Base-by-base conservation (phyloP, 2,888 invertebrate species). In the Flexamia atlantica region DNA sequence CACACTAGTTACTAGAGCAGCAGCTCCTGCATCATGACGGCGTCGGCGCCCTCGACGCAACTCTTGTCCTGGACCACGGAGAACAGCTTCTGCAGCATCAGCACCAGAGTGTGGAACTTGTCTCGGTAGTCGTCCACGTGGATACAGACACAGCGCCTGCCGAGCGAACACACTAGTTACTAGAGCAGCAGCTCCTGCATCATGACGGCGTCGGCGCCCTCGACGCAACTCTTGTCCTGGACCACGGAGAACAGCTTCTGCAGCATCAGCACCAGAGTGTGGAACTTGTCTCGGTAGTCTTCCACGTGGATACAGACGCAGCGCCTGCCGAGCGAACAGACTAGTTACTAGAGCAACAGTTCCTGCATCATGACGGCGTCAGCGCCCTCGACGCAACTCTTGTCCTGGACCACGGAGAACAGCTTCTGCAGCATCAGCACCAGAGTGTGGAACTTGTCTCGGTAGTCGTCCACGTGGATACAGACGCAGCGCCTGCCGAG, bases 361-460 rank as follows among this genome's bases (percentile, higher is more conserved):
- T 99, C 99, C 88, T 99, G 99, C 92, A 97, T 96, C 97, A 99
- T 99, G 0, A 98, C 95, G 60, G 96, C 94, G 90, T 99, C 99
- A 0, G 95, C 95, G 84, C 96, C 97, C 91, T 99, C 99, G 28
- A 94, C 91, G 87, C 94, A 94, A 89, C 95, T 96, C 88, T 96
- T 95, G 84, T 95, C 95, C 90, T 95, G 95, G 0, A 95, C 96
- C 86, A 97, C 93, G 85, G 94, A 93, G 89, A 95, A 98, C 82
- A 99, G 90, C 90, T 99, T 99, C 90, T 97, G 96, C 0, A 96
- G 93, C 97, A 98, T 98, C 88, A 96, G 95, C 20, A 96, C 93
- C 0, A 99, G 90, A 53, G 96, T 91, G 89, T 98, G 93, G 90
- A 98, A 98, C 91, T 99, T 99, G 87, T 99, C 98, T 83, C 90